These are phyloP conservation scores for Drosophila lacertosa DNA, from an alignment of 1,140 invertebrate genomes.

Conservation along the genomic window DNA sequence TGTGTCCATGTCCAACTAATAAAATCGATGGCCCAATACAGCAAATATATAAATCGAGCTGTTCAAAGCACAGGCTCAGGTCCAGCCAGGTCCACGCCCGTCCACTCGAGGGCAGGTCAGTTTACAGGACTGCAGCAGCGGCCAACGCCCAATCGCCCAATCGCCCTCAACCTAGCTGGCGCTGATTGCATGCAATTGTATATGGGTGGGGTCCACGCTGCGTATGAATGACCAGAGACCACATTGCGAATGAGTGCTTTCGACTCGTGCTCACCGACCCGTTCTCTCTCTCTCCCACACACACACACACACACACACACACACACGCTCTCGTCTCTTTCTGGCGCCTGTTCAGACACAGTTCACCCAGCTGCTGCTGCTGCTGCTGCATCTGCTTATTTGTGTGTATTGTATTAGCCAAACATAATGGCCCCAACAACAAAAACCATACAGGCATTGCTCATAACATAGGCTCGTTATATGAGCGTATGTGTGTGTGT, in stretches of 20 bases:
- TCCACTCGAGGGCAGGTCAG: conserved; percentile 49
- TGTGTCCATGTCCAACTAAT: background rate
- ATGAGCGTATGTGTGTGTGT: no score
- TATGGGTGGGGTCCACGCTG: conserved; percentile 52
- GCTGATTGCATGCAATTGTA: conserved; percentile 80
- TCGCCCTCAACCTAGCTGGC: conserved; percentile 34
- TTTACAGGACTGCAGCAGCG: conserved; percentile 27
- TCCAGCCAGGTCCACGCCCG: background rate
- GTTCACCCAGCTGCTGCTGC: conserved; percentile 45
- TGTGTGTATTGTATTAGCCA: conserved; percentile 82
- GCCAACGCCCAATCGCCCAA: conserved; percentile 74
- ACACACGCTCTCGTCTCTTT: background rate
- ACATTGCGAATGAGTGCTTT: conserved; percentile 79
- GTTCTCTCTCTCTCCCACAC: conserved; percentile 9
- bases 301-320: conserved; percentile 1
- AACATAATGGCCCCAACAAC: conserved; percentile 72
- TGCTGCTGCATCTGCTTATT: conserved; percentile 68
- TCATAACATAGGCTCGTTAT: conserved; percentile 62
- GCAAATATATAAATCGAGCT: conserved; percentile 69
- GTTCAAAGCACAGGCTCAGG: conserved; percentile 22
- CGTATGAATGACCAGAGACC: conserved; percentile 81
- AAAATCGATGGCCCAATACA: conserved; percentile 69
- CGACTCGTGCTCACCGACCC: conserved; percentile 52
- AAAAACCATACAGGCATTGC: conserved; percentile 61
- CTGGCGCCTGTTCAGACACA: conserved; percentile 21